phyloP scores from a whole-genome alignment of 2,797 vertebrate species.

The Acestrorhynchus altus region DNA sequence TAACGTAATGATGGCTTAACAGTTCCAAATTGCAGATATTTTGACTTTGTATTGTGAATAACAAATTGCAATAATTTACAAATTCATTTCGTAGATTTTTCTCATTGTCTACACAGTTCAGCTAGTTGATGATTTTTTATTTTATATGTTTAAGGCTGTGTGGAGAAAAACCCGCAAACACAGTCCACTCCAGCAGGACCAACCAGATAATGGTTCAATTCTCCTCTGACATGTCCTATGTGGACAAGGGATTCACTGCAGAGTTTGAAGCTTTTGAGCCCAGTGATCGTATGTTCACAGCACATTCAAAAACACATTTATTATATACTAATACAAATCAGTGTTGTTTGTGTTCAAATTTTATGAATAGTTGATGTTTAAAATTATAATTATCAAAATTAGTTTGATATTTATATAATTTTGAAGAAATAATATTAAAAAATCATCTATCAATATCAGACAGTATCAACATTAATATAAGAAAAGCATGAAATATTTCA shows the following conservation, averaged over 20 bases:
- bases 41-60: too few species aligned
- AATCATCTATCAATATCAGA: too few species aligned
- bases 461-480: too few species aligned
- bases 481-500: too few species aligned
- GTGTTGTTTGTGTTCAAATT: too few species aligned
- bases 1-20: too few species aligned
- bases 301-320: background rate
- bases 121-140: background rate
- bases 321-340: background rate
- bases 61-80: too few species aligned
- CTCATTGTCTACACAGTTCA: background rate
- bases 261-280: constrained; percentile 85
- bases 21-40: too few species aligned
- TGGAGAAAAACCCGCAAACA: constrained; percentile 69
- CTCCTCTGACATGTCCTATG: constrained; percentile 83
- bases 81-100: background rate
- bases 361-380: too few species aligned
- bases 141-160: constrained; percentile 79
- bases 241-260: constrained; percentile 85
- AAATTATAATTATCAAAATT: too few species aligned
- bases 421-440: too few species aligned
- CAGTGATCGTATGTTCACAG: constrained; percentile 81
- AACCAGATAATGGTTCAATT: constrained; percentile 80
- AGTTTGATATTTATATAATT: too few species aligned
- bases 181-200: constrained; percentile 74